Evolutionary conservation across 2,113 vertebrate species (phyloP).

Genomic region (Melanerpes formicivorus): DNA sequence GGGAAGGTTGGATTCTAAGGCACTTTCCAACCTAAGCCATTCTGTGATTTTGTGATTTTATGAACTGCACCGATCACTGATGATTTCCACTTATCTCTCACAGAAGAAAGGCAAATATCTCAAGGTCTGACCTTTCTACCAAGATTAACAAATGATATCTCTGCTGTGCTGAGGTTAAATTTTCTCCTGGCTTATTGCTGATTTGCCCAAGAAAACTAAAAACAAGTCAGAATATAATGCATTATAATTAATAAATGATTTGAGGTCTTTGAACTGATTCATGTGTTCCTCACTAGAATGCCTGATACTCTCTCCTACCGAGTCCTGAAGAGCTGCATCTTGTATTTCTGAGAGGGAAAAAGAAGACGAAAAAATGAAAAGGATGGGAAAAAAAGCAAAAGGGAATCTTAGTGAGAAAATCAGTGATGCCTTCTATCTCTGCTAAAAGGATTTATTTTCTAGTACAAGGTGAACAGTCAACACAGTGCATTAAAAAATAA

Average conservation of each 20-base stretch:
- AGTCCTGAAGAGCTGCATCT: not conserved
- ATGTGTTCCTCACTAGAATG: not conserved
- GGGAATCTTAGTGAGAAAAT: not conserved
- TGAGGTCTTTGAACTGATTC: not conserved
- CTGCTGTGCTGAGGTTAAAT: not conserved
- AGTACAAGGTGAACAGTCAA: conserved; percentile 24
- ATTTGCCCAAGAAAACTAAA: not conserved
- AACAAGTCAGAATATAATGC: not conserved
- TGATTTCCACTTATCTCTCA: not conserved
- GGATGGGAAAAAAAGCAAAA: not conserved
- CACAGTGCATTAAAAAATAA: not conserved
- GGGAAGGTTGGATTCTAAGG: no score
- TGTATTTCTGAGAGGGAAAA: not conserved
- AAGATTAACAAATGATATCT: not conserved
- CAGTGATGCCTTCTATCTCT: not conserved
- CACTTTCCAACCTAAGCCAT: no score
- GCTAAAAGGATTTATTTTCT: conserved; percentile 2
- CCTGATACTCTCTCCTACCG: not conserved
- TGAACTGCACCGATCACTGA: not conserved
- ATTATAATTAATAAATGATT: not conserved
- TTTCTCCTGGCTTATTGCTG: not conserved
- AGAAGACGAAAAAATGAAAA: not conserved
- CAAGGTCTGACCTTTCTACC: not conserved
- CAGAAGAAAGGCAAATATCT: not conserved
- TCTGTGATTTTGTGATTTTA: not conserved